Evolutionary conservation across 2,888 invertebrate genomes (phyloP).

Genomic region (Serrognathus titanus): DNA sequence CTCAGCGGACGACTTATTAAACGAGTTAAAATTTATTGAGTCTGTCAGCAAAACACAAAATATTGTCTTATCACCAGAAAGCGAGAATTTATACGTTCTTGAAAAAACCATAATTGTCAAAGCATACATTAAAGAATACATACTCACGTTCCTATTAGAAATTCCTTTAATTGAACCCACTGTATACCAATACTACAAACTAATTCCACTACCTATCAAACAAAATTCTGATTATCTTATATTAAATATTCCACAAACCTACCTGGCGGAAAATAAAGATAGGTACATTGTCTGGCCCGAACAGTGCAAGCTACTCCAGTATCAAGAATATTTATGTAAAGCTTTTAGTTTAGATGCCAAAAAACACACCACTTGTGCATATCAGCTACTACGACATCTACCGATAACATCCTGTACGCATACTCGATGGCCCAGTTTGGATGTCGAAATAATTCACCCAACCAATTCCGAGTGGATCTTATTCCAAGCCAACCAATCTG

Average conservation of each 20-base stretch:
- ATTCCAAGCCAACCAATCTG: too few species aligned
- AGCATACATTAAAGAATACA: too few species aligned
- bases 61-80: too few species aligned
- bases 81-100: too few species aligned
- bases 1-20: too few species aligned
- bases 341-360: not conserved
- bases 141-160: too few species aligned
- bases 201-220: not conserved
- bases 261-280: conserved; percentile 4
- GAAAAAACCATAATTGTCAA: too few species aligned
- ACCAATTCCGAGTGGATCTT: too few species aligned
- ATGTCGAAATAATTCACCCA: not conserved
- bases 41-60: too few species aligned
- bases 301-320: not conserved
- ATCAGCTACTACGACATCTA: not conserved
- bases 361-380: conserved; percentile 1
- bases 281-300: not conserved
- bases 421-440: not conserved
- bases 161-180: too few species aligned
- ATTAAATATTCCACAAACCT: conserved; percentile 1
- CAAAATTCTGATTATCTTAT: not conserved
- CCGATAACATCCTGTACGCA: not conserved
- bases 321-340: not conserved
- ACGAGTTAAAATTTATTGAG: too few species aligned
- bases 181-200: too few species aligned